These are phyloP conservation scores for Syngnathus floridae DNA, from an alignment of 2,113 vertebrate species.

Conservation along the genomic window DNA sequence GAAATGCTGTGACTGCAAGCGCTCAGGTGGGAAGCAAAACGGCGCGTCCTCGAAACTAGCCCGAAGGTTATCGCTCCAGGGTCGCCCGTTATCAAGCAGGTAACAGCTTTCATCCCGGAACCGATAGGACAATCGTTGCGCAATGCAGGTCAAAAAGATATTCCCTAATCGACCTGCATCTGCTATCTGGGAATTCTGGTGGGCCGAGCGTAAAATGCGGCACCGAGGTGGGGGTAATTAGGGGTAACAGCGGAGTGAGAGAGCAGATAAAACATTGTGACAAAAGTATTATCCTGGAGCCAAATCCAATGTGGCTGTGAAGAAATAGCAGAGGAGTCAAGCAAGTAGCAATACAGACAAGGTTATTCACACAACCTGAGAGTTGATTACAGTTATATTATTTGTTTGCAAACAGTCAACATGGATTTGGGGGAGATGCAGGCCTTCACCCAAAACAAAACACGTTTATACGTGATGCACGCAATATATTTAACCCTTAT, in stretches of 20 bases:
- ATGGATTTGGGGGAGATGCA: conserved; percentile 24
- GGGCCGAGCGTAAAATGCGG: conserved; percentile 55
- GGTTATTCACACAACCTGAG: conserved; percentile 48
- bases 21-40: conserved; percentile 49
- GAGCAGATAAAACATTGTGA: conserved; percentile 64
- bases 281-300: conserved; percentile 58
- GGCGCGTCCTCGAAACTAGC: conserved; percentile 56
- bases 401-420: conserved; percentile 47
- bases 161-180: conserved; percentile 58
- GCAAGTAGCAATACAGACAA: conserved; percentile 46
- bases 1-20: conserved; percentile 58
- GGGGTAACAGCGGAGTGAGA: conserved; percentile 58
- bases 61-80: conserved; percentile 64
- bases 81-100: conserved; percentile 63
- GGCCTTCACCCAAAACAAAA: not conserved
- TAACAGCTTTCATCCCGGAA: conserved; percentile 61
- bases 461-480: not conserved
- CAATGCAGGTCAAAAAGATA: conserved; percentile 60
- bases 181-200: conserved; percentile 61
- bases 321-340: conserved; percentile 55
- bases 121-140: conserved; percentile 43
- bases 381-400: conserved; percentile 32
- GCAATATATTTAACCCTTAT: not conserved
- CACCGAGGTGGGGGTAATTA: conserved; percentile 56
- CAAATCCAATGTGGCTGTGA: conserved; percentile 60